Base-by-base conservation (phyloP, 2,888 invertebrate genomes). In the Adelognathus sp. region DNA sequence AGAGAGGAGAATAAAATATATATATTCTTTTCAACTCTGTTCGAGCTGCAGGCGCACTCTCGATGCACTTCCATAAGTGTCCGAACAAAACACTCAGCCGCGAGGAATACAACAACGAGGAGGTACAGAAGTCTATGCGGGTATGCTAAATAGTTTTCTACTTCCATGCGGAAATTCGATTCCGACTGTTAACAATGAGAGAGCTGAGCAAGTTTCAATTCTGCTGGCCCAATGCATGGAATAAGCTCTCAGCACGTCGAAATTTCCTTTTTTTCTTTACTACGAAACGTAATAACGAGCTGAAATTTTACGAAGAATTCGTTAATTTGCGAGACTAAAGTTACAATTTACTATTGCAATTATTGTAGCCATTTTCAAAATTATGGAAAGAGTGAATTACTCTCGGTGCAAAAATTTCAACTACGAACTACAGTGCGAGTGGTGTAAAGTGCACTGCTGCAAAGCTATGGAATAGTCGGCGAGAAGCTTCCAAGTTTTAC, bases 291-390 rank as follows among this genome's bases (percentile, higher is more conserved):
- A n/a, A n/a, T n/a, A n/a, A n/a, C n/a, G n/a, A n/a, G n/a, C n/a
- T n/a, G n/a, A n/a, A n/a, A n/a, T n/a, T n/a, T n/a, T n/a, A n/a
- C n/a, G n/a, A n/a, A n/a, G n/a, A n/a, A n/a, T n/a, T n/a, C n/a
- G n/a, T n/a, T n/a, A n/a, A n/a, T n/a, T n/a, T n/a, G n/a, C n/a
- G n/a, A n/a, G n/a, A n/a, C n/a, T n/a, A n/a, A n/a, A n/a, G n/a
- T n/a, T n/a, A n/a, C n/a, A n/a, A n/a, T n/a, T n/a, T n/a, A n/a
- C n/a, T n/a, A n/a, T n/a, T n/a, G n/a, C n/a, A n/a, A n/a, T n/a
- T n/a, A n/a, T n/a, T n/a, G n/a, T n/a, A n/a, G n/a, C n/a, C n/a
- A 39, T 69, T 60, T 69, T 11, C 46, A 69, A 71, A 36, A 61
- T 11, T 9, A 24, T 9, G 24, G 6, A 16, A 7, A 44, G 1